Percentiles rank a stretch among this genome's conserved stretches.
phyloP scores from a whole-genome alignment of 1,140 invertebrate genomes.

The Berghia stephanieae region DNA sequence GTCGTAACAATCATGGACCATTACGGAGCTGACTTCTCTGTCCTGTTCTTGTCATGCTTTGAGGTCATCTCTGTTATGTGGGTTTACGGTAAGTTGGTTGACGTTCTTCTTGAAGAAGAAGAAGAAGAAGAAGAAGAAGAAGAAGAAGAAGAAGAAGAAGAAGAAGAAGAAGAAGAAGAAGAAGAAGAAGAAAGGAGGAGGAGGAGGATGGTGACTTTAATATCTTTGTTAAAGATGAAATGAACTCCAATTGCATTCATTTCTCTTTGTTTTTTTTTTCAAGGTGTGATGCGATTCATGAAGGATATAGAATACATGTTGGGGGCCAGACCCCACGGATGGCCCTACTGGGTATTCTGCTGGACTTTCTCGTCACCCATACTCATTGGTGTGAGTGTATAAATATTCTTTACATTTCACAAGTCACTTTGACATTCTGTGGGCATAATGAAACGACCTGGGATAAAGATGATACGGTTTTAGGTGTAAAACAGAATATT shows the following conservation, averaged over 20 bases:
- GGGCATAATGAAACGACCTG: too few species aligned
- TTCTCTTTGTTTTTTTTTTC: slow-evolving; percentile 14
- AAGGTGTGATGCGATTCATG: slow-evolving; percentile 69
- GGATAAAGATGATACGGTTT: too few species aligned
- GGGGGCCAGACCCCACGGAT: slow-evolving; percentile 37
- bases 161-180: not conserved
- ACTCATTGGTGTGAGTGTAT: too few species aligned
- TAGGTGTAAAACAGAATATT: too few species aligned
- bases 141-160: too few species aligned
- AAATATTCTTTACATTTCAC: too few species aligned
- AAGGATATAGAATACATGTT: slow-evolving; percentile 60
- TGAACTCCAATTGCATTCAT: too few species aligned
- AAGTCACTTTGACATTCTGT: too few species aligned
- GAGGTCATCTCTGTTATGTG: slow-evolving; percentile 66
- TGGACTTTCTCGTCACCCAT: too few species aligned
- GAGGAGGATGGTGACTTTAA: not conserved
- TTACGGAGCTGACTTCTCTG: slow-evolving; percentile 66
- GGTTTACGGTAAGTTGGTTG: slow-evolving; percentile 64
- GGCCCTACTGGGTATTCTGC: slow-evolving; percentile 47
- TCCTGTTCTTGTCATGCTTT: slow-evolving; percentile 65
- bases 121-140: too few species aligned
- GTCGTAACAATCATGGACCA: slow-evolving; percentile 66
- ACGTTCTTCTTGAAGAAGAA: too few species aligned
- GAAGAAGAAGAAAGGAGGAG: not conserved
- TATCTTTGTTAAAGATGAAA: not conserved